A percentile compares a stretch with the other conserved stretches of the same genome.
Conservation (phyloP, 1,140 invertebrate genomes). For the Batillaria attramentaria region DNA sequence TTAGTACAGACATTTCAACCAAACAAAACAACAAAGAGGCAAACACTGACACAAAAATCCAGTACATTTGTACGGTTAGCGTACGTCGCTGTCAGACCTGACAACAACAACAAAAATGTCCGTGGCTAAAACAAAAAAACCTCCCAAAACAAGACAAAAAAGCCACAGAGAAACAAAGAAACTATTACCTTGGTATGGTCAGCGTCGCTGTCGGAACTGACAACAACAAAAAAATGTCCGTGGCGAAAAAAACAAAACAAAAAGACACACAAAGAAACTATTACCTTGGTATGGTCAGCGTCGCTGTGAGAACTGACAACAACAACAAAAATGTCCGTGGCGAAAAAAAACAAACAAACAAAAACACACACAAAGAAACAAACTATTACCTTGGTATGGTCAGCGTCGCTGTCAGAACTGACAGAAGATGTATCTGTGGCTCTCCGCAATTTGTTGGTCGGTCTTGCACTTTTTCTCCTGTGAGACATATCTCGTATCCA, state of each 20-base stretch:
- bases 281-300: not conserved
- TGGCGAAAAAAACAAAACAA: too few species aligned
- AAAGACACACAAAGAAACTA: not conserved
- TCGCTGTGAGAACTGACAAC: too few species aligned
- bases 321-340: too few species aligned
- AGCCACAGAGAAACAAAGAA: not conserved
- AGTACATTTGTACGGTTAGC: too few species aligned
- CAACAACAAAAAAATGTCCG: not conserved
- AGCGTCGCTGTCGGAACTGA: not conserved
- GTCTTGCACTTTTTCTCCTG: constrained; percentile 50
- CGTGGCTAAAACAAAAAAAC: too few species aligned
- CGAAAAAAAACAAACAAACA: too few species aligned
- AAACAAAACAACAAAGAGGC: too few species aligned
- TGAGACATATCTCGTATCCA: constrained; percentile 39
- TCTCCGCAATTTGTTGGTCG: constrained; percentile 43
- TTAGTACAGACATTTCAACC: too few species aligned
- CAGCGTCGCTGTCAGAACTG: constrained; percentile 25
- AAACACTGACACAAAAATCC: too few species aligned
- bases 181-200: too few species aligned
- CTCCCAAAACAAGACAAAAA: too few species aligned
- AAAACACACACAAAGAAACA: too few species aligned
- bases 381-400: constrained; percentile 1
- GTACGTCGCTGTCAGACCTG: not conserved
- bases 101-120: not conserved
- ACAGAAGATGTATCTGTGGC: constrained; percentile 28